Evolutionary conservation across 2,113 vertebrate genomes (phyloP), one percentile per base, ranked within the genome.

Genomic region (Rhinoderma darwinii): DNA sequence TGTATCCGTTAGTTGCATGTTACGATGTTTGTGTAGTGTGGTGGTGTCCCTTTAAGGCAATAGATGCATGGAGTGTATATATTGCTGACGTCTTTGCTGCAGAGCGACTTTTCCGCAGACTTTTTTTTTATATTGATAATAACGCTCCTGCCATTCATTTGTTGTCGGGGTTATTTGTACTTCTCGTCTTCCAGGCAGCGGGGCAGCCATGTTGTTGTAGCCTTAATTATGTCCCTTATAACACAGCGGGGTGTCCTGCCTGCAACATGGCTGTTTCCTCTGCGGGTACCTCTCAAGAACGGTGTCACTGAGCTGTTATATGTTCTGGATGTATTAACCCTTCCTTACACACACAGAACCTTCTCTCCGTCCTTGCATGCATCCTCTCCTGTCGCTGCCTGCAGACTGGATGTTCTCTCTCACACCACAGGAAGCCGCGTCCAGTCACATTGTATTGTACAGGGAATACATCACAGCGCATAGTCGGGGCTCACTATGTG

Each of bases 361-460:
- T 44, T 15, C 43, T 50, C 83, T 43, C 22, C 12, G 51, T 61
- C 27, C 72, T 61, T 93, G 97, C 95, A 93, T 97, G 95, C 90
- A 89, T 90, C 76, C 83, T 32, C 91, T 91, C 90, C 88, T 91
- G 88, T 92, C 94, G 93, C 95, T 97, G 97, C 97, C 98, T 98
- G 97, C 94, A 94, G 91, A 92, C 88, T 92, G 78, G 35, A 56
- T 56, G n/a, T 37, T 41, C 27, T 59, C 32, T 41, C 56, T 44
- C 30, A 51, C 41, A 20, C n/a, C 11, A n/a, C 25, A 39, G 72
- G 37, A 73, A 27, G 12, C 39, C 14, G 25, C n/a, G 39, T 11
- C 37, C 70, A 73, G 70, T 32, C 27, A 47, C 17, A 50, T 14
- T 51, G 14, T 54, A 37, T 8, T 12, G 76, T 78, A 37, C 76